Base-by-base conservation (phyloP, 2,888 invertebrate genomes). In the Amiota minor region DNA sequence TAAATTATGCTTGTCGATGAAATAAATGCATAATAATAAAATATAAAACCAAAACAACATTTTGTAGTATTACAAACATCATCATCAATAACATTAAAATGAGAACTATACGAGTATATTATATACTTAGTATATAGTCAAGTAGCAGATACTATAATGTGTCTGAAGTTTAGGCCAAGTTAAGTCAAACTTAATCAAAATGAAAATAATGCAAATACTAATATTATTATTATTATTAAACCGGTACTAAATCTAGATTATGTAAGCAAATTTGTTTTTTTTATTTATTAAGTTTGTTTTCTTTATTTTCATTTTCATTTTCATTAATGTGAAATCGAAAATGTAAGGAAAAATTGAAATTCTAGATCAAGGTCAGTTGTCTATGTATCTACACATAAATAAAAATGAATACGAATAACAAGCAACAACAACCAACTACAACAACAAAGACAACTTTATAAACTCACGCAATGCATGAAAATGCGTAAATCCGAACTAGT, bases 301-400 rank as follows among this genome's bases (percentile, higher is more conserved):
- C 71, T 72, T 76, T 71, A 74, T 68, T 75, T 75, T 75, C 77
- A 72, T 64, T 71, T 72, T 72, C 18, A 20, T 56, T 55, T 72
- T 72, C 65, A 50, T 62, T 14, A 20, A 20, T 20, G n/a, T 20
- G 82, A 83, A 82, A 83, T 74, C 71, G 82, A 83, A 85, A 85
- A 77, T 69, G 62, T 61, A 74, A 35, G 76, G 75, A 77, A 79
- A 76, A 77, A 80, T 79, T 77, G 75, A 80, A 81, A 86, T 86
- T 86, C 86, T 86, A 86, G 86, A 86, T 86, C 86, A 86, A 86
- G 86, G 86, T 87, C 86, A 85, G 73, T 55, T 61, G 71, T 62
- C 16, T 53, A 71, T 23, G 45, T 18, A 62, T 18, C 55, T 61
- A 56, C 55, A 71, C 67, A 23, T 49, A 56, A 59, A 68, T 70